Conservation (phyloP, 2,797 vertebrate species). For the Sebastes trivittatus region DNA sequence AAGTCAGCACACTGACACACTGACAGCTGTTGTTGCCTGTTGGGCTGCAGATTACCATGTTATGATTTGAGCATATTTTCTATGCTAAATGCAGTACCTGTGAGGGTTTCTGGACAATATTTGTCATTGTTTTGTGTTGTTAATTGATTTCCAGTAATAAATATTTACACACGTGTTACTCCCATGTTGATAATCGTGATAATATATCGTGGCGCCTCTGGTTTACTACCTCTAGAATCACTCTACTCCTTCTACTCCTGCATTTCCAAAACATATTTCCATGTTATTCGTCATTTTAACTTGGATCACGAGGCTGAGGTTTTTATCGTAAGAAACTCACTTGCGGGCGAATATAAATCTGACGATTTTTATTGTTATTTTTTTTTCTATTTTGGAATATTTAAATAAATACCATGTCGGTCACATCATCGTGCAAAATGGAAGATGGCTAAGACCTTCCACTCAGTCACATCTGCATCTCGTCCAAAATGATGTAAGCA, state of each 20-base stretch:
- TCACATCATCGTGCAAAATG: conserved; percentile 29
- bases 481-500: conserved; percentile 75
- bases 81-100: too few relatives aligned
- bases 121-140: too few relatives aligned
- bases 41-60: too few relatives aligned
- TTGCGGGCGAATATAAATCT: conserved; percentile 39
- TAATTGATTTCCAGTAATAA: too few relatives aligned
- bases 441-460: conserved; percentile 54
- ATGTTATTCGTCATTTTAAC: conserved; percentile 19
- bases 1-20: too few relatives aligned
- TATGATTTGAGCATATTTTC: too few relatives aligned
- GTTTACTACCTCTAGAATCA: neutral
- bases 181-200: too few relatives aligned
- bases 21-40: too few relatives aligned
- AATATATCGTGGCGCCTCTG: too few relatives aligned
- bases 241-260: neutral
- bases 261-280: conserved; percentile 35
- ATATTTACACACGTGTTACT: too few relatives aligned
- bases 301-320: neutral
- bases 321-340: conserved; percentile 15
- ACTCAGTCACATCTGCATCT: conserved; percentile 78
- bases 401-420: conserved; percentile 55
- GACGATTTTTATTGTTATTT: conserved; percentile 30
- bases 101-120: too few relatives aligned
- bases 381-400: conserved; percentile 38